phyloP scores from a whole-genome alignment of 2,797 vertebrate species.

The Enteromius anoplus region DNA sequence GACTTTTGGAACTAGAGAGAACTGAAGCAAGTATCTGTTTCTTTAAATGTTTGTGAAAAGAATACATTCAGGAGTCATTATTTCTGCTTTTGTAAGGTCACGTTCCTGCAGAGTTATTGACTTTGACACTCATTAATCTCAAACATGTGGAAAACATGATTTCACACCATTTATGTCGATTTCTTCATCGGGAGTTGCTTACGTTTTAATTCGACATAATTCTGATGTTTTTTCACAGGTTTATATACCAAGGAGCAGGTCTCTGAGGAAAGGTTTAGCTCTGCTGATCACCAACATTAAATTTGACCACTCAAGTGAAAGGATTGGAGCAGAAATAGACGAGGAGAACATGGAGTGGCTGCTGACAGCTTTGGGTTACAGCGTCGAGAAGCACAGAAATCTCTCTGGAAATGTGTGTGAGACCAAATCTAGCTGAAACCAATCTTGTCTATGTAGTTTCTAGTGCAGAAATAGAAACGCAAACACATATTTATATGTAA shows the following conservation, averaged over 20 bases:
- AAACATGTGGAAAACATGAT: too few relatives aligned
- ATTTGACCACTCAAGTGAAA: fast-evolving
- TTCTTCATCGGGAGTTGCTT: not conserved
- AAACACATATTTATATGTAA: not conserved
- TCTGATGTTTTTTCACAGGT: not conserved
- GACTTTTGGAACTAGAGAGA: not conserved
- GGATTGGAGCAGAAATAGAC: fast-evolving
- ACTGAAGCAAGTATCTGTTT: not conserved
- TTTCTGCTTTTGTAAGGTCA: not conserved
- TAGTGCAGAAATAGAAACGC: not conserved
- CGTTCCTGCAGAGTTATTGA: not conserved
- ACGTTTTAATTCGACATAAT: not conserved
- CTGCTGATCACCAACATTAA: slow-evolving; percentile 1
- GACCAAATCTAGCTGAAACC: not conserved
- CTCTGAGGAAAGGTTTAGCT: not conserved
- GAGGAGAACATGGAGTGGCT: slow-evolving; percentile 21
- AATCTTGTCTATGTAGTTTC: not conserved
- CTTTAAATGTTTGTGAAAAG: not conserved
- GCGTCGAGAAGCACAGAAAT: not conserved
- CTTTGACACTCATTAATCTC: not conserved
- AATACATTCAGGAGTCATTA: not conserved
- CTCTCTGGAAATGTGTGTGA: not conserved
- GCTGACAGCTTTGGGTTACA: not conserved
- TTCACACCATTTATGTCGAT: too few relatives aligned
- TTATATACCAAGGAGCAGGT: not conserved